Evolutionary conservation across 2,888 invertebrate genomes (phyloP).

Genomic region (Allophyes oxyacanthae): DNA sequence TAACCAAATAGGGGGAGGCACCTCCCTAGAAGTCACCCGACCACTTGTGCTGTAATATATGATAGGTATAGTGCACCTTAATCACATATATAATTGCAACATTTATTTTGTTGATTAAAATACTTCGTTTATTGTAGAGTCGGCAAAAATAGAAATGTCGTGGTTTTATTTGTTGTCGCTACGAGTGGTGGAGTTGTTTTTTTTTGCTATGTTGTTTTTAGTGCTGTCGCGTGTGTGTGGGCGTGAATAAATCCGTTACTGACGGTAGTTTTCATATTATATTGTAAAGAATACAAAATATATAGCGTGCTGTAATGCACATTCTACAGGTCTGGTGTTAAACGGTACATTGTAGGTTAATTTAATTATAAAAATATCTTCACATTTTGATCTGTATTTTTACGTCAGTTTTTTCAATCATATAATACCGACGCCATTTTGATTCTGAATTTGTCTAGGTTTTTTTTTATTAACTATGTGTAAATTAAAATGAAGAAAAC

Average conservation of each 20-base stretch:
- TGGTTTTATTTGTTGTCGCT: slow-evolving; percentile 27
- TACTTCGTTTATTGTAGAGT: slow-evolving; percentile 74
- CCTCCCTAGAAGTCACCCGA: slow-evolving; percentile 64
- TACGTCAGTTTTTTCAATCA: too few relatives aligned
- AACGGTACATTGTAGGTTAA: slow-evolving; percentile 16
- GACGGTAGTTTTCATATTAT: slow-evolving; percentile 20
- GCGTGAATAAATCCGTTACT: slow-evolving; percentile 28
- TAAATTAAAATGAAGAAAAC: too few relatives aligned
- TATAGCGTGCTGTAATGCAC: not conserved
- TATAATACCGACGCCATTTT: too few relatives aligned
- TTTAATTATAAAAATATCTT: slow-evolving; percentile 24
- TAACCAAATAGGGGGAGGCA: slow-evolving; percentile 60
- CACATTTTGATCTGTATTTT: not conserved
- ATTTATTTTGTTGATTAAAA: slow-evolving; percentile 89
- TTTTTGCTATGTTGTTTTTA: slow-evolving; percentile 25
- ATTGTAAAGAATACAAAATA: slow-evolving; percentile 12
- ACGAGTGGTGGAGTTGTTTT: slow-evolving; percentile 25
- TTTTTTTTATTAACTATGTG: too few relatives aligned
- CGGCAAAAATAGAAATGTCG: slow-evolving; percentile 50
- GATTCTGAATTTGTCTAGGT: too few relatives aligned
- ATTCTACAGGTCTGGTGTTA: not conserved
- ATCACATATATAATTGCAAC: slow-evolving; percentile 87
- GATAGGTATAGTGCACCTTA: slow-evolving; percentile 85
- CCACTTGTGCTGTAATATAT: slow-evolving; percentile 84
- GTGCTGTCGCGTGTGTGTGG: slow-evolving; percentile 19